Percentiles rank a stretch among this genome's conserved stretches.
Evolutionary conservation across 2,113 vertebrate genomes (phyloP).

Genomic region (Salvelinus sp.): DNA sequence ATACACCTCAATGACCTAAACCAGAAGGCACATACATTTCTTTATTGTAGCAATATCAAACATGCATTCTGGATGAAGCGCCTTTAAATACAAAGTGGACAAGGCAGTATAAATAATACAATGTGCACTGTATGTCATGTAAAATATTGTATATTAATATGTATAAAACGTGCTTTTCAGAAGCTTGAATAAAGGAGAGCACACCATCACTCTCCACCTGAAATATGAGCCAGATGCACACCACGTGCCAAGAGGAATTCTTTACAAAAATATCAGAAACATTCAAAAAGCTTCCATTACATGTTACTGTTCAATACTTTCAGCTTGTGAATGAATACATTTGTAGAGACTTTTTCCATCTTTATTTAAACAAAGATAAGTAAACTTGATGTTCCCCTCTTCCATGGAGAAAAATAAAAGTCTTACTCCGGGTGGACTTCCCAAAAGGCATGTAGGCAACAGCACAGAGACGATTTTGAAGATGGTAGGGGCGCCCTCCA

Average conservation of each 20-base stretch:
- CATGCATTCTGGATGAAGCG: constrained; percentile 84
- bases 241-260: constrained; percentile 62
- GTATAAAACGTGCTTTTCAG: constrained; percentile 70
- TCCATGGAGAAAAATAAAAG: constrained; percentile 67
- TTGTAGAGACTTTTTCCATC: constrained; percentile 65
- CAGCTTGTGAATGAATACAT: constrained; percentile 62
- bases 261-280: constrained; percentile 73
- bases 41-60: constrained; percentile 86
- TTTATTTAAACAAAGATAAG: constrained; percentile 18
- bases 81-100: constrained; percentile 85
- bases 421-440: constrained; percentile 63
- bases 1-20: constrained; percentile 48
- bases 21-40: constrained; percentile 74
- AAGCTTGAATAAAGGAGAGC: constrained; percentile 64
- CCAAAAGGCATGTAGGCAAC: constrained; percentile 58
- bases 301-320: constrained; percentile 75
- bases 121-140: constrained; percentile 82
- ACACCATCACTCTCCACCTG: constrained; percentile 44
- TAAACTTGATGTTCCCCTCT: constrained; percentile 34
- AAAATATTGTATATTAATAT: constrained; percentile 67
- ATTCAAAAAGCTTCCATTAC: constrained; percentile 81
- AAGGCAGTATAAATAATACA: constrained; percentile 85
- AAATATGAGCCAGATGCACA: constrained; percentile 63
- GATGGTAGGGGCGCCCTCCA: constrained; percentile 40
- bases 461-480: constrained; percentile 31